Percentiles rank a stretch among this genome's conserved stretches.
These are phyloP conservation scores for Trachelus iudaicus DNA, from an alignment of 2,888 invertebrate species.

Conservation along the genomic window DNA sequence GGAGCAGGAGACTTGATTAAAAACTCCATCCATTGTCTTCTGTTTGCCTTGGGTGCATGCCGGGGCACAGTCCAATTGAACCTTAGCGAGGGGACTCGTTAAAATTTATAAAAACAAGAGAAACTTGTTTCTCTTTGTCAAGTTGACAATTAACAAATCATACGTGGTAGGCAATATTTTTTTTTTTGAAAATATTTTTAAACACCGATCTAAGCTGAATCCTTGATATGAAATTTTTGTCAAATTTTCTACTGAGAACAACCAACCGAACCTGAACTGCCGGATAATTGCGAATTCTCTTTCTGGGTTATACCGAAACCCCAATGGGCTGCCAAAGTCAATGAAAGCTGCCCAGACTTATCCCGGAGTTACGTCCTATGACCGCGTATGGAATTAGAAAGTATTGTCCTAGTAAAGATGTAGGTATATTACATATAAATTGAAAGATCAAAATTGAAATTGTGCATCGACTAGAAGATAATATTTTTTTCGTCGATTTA, in stretches of 20 bases:
- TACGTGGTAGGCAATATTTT: neutral
- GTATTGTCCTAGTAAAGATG: conserved; percentile 38
- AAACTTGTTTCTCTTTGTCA: neutral
- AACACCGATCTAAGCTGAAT: neutral
- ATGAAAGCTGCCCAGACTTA: conserved; percentile 51
- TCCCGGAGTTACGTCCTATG: conserved; percentile 29
- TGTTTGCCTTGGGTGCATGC: conserved; percentile 59
- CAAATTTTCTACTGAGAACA: conserved; percentile 4
- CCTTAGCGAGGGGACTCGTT: conserved; percentile 38
- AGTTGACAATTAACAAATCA: neutral
- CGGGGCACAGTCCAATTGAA: conserved; percentile 53
- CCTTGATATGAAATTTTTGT: conserved; percentile 9
- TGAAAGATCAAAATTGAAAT: neutral
- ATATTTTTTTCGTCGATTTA: neutral
- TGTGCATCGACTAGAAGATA: neutral
- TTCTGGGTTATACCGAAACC: conserved; percentile 49
- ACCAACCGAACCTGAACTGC: conserved; percentile 17
- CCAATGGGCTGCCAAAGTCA: conserved; percentile 50
- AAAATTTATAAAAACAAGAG: conserved; percentile 48
- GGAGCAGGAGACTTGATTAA: conserved; percentile 60
- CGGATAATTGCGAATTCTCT: conserved; percentile 61
- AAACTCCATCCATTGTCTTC: conserved; percentile 61
- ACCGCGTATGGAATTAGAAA: conserved; percentile 36
- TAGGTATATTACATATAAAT: neutral
- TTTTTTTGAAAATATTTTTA: neutral